Evolutionary conservation across 64 coral and sea anemone species (phyloP), one percentile per base, ranked within the genome.

Genomic region (Montipora sp.): DNA sequence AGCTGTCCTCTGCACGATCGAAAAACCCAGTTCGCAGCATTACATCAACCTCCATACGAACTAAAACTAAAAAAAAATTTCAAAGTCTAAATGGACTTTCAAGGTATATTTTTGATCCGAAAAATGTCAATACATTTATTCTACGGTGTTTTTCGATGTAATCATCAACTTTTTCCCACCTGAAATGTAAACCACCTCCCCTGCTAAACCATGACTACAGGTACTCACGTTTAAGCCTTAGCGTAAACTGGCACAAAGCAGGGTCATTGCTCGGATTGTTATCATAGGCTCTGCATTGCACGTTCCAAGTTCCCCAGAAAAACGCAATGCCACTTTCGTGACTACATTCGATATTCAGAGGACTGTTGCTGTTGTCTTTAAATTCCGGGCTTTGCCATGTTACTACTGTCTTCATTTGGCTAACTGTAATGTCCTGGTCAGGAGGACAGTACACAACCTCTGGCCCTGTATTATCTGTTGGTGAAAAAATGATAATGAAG

Each of bases 291-390:
- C 50, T 94, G 45, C 92, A 94, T n/a, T 75, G 24, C 12, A 94
- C 84, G 46, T 93, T 93, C 92, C 92, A 93, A 11, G 77, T 87
- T 22, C 92, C 92, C 92, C 92, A 93, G 85, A 83, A 94, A 81
- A 94, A 89, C 9, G 23, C 13, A 14, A 51, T 71, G 0, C 92
- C 92, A 70, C 92, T 94, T 63, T 89, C 21, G 20, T 79, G 68
- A 22, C 75, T 94, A 16, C 92, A 94, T 68, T 49, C 73, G 20
- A 89, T 74, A 2, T 44, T 19, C 18, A 89, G 19, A 7, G 59
- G 50, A 66, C 14, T 80, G 2, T 77, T 59, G 77, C 84, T 82
- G 70, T 94, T 94, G 92, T 94, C 92, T 65, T 60, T 66, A 78
- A 94, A 94, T 24, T 77, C 20, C 0, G 92, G 92, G 46, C 44